Evolutionary conservation across 2,888 invertebrate species (phyloP).

Genomic region (Malacosoma neustria): DNA sequence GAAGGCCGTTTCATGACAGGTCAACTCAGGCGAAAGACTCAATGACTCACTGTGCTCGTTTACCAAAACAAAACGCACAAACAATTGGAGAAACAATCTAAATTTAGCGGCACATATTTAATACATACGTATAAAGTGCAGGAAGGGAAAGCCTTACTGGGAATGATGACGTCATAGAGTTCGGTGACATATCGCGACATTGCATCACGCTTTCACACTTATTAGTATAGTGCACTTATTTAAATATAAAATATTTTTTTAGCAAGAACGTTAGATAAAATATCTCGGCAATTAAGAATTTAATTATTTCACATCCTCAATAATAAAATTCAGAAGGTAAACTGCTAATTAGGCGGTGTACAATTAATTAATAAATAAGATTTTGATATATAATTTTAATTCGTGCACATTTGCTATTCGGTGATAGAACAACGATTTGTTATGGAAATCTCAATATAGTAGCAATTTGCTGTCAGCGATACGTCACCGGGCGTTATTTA

Average conservation of each 20-base stretch:
- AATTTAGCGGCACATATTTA: slow-evolving; percentile 21
- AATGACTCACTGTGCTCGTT: slow-evolving; percentile 11
- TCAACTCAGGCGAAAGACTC: slow-evolving; percentile 4
- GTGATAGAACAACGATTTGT: too few relatives aligned
- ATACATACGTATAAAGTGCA: slow-evolving; percentile 15
- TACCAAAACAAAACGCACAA: slow-evolving; percentile 17
- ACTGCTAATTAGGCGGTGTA: not conserved
- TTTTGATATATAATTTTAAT: not conserved
- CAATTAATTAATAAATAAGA: not conserved
- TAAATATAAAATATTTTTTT: too few relatives aligned
- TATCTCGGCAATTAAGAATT: too few relatives aligned
- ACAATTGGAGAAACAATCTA: slow-evolving; percentile 16
- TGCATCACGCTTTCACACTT: too few relatives aligned
- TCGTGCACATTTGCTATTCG: not conserved
- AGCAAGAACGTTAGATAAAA: too few relatives aligned
- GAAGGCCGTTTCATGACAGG: not conserved
- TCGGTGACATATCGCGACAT: slow-evolving; percentile 15
- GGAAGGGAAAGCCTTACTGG: slow-evolving; percentile 32
- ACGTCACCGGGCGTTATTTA: slow-evolving; percentile 46
- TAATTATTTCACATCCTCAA: slow-evolving; percentile 16
- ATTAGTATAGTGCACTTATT: too few relatives aligned
- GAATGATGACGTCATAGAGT: slow-evolving; percentile 20
- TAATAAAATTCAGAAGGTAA: not conserved
- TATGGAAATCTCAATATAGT: not conserved
- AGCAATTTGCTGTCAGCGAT: slow-evolving; percentile 3